A percentile compares a stretch with the other conserved stretches of the same genome.
These are phyloP conservation scores for Callospermophilus lateralis DNA, from an alignment of 2,113 vertebrate species.

Conservation along the genomic window DNA sequence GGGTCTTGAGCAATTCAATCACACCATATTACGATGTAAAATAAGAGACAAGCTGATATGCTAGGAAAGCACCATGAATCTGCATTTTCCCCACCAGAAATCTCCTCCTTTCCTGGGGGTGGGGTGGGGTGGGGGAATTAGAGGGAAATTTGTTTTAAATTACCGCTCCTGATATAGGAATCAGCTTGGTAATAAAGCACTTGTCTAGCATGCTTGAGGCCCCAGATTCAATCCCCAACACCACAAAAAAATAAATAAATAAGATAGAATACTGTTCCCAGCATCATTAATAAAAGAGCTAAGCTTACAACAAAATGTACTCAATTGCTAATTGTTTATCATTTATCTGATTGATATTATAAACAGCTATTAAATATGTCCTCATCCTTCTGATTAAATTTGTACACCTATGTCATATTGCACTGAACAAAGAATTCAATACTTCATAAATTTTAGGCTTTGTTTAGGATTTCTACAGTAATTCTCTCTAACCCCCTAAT, in stretches of 20 bases:
- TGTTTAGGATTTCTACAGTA: slow-evolving; percentile 35
- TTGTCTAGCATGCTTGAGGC: not conserved
- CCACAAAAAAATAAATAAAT: too few species aligned
- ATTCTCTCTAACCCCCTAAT: slow-evolving; percentile 2
- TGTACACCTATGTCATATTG: not conserved
- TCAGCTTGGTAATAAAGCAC: not conserved
- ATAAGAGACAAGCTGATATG: not conserved
- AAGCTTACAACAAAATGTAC: not conserved
- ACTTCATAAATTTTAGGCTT: not conserved
- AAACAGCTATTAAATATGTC: not conserved
- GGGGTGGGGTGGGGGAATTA: too few species aligned
- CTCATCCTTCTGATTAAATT: slow-evolving; percentile 18
- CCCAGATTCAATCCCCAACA: not conserved
- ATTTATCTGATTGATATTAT: not conserved
- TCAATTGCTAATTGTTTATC: not conserved
- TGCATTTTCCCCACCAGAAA: not conserved
- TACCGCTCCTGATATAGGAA: not conserved
- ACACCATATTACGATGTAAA: not conserved
- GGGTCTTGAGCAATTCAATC: not conserved
- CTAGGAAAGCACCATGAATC: slow-evolving; percentile 2
- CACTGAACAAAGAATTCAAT: not conserved
- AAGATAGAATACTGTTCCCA: not conserved
- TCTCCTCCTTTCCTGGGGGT: not conserved
- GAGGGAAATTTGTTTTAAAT: slow-evolving; percentile 26
- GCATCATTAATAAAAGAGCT: not conserved